These are phyloP conservation scores for Ectropis grisescens DNA, from an alignment of 1,140 invertebrate genomes.

Conservation along the genomic window DNA sequence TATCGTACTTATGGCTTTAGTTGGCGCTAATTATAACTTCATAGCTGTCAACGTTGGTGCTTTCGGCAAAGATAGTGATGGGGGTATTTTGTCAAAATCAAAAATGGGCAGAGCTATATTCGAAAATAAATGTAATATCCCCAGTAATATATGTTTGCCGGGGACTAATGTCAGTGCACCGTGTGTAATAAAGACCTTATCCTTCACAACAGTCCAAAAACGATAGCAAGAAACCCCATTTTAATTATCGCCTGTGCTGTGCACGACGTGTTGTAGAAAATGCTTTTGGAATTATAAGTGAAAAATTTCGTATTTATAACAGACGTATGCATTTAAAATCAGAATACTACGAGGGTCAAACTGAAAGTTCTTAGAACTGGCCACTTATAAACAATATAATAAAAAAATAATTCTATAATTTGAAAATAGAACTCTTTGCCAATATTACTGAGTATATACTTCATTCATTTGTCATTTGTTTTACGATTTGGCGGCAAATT, in stretches of 20 bases:
- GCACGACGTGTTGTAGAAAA: no score
- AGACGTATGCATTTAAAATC: background rate
- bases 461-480: no score
- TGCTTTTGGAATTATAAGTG: background rate
- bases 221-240: background rate
- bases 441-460: no score
- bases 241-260: background rate
- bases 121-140: conserved; percentile 11
- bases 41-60: conserved; percentile 28
- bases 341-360: no score
- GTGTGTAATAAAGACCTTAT: background rate
- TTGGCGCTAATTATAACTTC: conserved; percentile 17
- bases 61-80: conserved; percentile 37
- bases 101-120: conserved; percentile 15
- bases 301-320: background rate
- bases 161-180: background rate
- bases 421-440: no score
- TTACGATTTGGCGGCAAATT: no score
- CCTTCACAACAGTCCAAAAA: background rate
- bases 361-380: no score
- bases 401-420: no score
- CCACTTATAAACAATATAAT: no score
- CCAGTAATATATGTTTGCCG: background rate
- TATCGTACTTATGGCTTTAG: conserved; percentile 13
- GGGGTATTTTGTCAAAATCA: conserved; percentile 26